These are phyloP conservation scores for Andrena cerasifolii DNA, from an alignment of 1,140 invertebrate species.

Conservation along the genomic window DNA sequence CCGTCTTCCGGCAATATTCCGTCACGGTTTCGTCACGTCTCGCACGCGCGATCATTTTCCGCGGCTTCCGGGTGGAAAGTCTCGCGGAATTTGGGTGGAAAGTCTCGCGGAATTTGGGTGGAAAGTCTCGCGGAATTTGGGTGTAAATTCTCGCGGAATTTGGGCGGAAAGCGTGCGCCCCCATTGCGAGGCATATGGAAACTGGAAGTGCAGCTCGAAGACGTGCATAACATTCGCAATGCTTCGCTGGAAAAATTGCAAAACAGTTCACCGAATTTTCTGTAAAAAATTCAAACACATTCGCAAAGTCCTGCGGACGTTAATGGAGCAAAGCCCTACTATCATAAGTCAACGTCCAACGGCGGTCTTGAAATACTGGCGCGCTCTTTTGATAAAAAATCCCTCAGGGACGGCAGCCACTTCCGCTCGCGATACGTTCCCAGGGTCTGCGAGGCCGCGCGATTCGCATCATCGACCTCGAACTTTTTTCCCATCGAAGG, in stretches of 20 bases:
- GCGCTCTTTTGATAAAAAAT: neutral
- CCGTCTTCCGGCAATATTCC: conserved; percentile 32
- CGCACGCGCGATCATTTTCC: neutral
- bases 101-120: neutral
- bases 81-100: neutral
- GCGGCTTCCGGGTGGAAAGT: neutral
- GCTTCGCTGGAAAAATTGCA: too few species aligned
- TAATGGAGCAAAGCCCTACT: neutral
- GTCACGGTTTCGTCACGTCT: conserved; percentile 3
- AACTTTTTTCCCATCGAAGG: neutral
- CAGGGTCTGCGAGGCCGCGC: neutral
- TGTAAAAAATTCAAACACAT: too few species aligned
- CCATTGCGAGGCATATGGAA: too few species aligned
- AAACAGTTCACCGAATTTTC: too few species aligned
- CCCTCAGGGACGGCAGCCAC: neutral
- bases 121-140: neutral
- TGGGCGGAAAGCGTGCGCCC: neutral
- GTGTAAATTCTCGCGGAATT: neutral
- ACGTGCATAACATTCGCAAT: too few species aligned
- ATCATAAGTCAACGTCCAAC: neutral
- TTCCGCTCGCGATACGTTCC: conserved; percentile 5
- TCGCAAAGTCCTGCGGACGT: too few species aligned
- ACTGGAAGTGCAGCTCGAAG: too few species aligned
- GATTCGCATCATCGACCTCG: conserved; percentile 9
- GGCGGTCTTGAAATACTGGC: neutral